phyloP scores from a whole-genome alignment of 2,797 vertebrate genomes.

The Rhynchotus rufescens region DNA sequence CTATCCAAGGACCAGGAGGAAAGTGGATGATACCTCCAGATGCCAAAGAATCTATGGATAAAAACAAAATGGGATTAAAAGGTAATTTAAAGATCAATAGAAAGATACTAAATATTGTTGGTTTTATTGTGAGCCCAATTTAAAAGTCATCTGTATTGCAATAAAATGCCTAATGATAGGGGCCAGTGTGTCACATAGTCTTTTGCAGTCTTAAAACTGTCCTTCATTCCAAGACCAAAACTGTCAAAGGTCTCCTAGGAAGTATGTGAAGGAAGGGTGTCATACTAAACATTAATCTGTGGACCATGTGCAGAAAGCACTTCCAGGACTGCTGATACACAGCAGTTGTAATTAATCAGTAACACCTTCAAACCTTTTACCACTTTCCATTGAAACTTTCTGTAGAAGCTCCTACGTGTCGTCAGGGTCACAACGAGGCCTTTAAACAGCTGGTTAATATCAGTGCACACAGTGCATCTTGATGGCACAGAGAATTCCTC shows the following conservation, averaged over 20 bases:
- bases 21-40: conserved; percentile 97
- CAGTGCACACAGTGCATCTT: background rate
- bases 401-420: background rate
- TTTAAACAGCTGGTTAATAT: background rate
- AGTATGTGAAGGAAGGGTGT: background rate
- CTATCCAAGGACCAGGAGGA: conserved; percentile 93
- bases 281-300: background rate
- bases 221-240: background rate
- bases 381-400: background rate
- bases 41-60: conserved; percentile 97
- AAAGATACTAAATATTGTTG: background rate
- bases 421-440: accelerated
- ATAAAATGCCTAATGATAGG: background rate
- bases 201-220: background rate
- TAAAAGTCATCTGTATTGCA: background rate
- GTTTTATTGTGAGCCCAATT: background rate
- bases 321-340: background rate
- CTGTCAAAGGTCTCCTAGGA: background rate
- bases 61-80: conserved; percentile 96
- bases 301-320: background rate
- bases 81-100: conserved; percentile 76
- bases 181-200: background rate
- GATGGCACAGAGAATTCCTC: background rate
- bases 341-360: background rate
- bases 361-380: background rate